Conservation (phyloP, 2,888 invertebrate genomes). For the Lepetodrilus schrolli region DNA sequence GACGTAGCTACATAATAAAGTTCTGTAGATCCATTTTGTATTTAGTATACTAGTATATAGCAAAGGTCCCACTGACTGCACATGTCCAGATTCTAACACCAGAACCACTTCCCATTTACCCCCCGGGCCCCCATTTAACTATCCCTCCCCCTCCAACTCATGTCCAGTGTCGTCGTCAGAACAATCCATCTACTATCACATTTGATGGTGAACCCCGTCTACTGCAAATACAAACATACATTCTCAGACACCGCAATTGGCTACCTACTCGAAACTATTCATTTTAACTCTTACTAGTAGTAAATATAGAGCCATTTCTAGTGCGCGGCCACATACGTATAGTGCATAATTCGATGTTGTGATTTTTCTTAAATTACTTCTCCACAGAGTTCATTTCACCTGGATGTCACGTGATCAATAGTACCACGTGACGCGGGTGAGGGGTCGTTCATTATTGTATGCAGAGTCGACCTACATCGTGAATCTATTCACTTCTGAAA, state of each 20-base stretch:
- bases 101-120: too few species aligned
- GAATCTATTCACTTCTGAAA: not conserved
- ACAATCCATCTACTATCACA: not conserved
- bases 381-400: not conserved
- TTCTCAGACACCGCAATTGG: not conserved
- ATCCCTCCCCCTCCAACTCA: not conserved
- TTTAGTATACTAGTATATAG: too few species aligned
- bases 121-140: not conserved
- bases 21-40: too few species aligned
- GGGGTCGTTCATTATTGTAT: constrained; percentile 13
- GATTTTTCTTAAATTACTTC: not conserved
- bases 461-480: not conserved
- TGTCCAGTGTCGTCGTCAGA: not conserved
- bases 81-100: too few species aligned
- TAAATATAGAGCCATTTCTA: constrained; percentile 19
- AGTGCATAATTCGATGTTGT: constrained; percentile 15
- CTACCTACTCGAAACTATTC: not conserved
- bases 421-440: constrained; percentile 7
- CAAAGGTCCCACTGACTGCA: too few species aligned
- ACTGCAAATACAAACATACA: constrained; percentile 9
- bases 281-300: not conserved
- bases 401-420: not conserved
- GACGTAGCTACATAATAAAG: too few species aligned
- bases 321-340: not conserved
- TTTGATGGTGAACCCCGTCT: constrained; percentile 13